Conservation (phyloP, 2,113 vertebrate genomes). For the Pelodiscus sinensis region DNA sequence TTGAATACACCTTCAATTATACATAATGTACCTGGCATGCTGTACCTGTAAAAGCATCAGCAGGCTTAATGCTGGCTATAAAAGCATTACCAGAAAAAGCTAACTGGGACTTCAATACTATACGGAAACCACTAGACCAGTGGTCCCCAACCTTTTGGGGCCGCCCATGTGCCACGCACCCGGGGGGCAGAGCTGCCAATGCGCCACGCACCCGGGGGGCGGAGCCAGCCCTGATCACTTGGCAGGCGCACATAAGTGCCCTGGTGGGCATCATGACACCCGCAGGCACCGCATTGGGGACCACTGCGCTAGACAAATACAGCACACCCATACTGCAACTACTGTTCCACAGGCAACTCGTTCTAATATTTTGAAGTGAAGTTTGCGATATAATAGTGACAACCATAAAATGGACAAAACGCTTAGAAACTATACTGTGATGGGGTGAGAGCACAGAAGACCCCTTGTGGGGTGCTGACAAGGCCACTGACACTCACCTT, state of each 20-base stretch:
- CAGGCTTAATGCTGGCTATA: not conserved
- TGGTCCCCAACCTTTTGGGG: too few species aligned
- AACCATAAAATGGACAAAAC: not conserved
- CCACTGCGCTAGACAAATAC: slow-evolving; percentile 2
- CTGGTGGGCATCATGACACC: too few species aligned
- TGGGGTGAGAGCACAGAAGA: too few species aligned
- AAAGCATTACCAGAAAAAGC: slow-evolving; percentile 32
- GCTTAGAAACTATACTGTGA: not conserved
- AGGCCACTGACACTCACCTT: too few species aligned
- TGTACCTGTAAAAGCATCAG: not conserved
- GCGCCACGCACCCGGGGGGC: too few species aligned
- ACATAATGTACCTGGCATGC: not conserved
- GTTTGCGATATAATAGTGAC: not conserved
- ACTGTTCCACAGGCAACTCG: not conserved
- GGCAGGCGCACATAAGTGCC: too few species aligned
- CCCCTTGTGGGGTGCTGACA: too few species aligned
- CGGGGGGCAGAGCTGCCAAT: too few species aligned
- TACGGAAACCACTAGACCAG: not conserved
- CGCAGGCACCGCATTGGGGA: too few species aligned
- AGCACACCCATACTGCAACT: not conserved
- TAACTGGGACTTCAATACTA: not conserved
- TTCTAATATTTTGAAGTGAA: slow-evolving; percentile 19
- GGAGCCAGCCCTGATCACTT: too few species aligned
- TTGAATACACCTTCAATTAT: not conserved
- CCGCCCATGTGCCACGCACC: too few species aligned